These are phyloP conservation scores for Sebastolobus altivelis DNA, from an alignment of 2,797 vertebrate genomes.

Conservation along the genomic window DNA sequence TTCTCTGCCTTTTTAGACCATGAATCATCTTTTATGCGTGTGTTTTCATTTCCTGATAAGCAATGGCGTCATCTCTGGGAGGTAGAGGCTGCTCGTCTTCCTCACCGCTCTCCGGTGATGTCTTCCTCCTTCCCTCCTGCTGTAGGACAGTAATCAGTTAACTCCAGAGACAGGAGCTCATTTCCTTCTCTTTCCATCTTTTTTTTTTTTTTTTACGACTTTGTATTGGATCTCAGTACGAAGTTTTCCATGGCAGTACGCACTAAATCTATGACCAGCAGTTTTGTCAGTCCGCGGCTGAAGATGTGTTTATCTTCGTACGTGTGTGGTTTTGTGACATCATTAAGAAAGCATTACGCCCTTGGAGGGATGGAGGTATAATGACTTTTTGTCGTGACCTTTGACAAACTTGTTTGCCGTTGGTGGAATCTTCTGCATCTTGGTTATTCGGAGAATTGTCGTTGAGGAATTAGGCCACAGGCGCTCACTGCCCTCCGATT, in stretches of 20 bases:
- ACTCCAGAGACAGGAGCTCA: slow-evolving; percentile 31
- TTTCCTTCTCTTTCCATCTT: slow-evolving; percentile 52
- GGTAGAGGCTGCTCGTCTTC: slow-evolving; percentile 1
- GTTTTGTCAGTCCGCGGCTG: slow-evolving; percentile 12
- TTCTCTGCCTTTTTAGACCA: slow-evolving; percentile 16
- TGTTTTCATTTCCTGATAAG: slow-evolving; percentile 22
- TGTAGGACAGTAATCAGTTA: slow-evolving; percentile 42
- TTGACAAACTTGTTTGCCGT: slow-evolving; percentile 11
- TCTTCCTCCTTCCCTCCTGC: slow-evolving; percentile 17
- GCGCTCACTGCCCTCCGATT: slow-evolving; percentile 3
- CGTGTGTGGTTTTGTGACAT: slow-evolving; percentile 32
- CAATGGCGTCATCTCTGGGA: slow-evolving; percentile 16
- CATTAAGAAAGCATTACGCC: slow-evolving; percentile 16
- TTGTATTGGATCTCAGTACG: slow-evolving; percentile 28
- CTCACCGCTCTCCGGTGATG: background rate
- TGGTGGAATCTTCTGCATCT: slow-evolving; percentile 12
- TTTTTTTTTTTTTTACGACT: slow-evolving; percentile 17
- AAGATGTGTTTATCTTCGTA: slow-evolving; percentile 38
- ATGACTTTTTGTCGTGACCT: slow-evolving; percentile 4
- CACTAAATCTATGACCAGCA: slow-evolving; percentile 14
- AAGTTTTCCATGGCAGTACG: slow-evolving; percentile 50
- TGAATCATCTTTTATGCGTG: slow-evolving; percentile 42
- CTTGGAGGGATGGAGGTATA: background rate
- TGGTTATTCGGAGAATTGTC: slow-evolving; percentile 11
- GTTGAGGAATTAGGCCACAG: slow-evolving; percentile 28